Evolutionary conservation across 2,888 invertebrate species (phyloP).

Genomic region (Trypoxylon attenuatum): DNA sequence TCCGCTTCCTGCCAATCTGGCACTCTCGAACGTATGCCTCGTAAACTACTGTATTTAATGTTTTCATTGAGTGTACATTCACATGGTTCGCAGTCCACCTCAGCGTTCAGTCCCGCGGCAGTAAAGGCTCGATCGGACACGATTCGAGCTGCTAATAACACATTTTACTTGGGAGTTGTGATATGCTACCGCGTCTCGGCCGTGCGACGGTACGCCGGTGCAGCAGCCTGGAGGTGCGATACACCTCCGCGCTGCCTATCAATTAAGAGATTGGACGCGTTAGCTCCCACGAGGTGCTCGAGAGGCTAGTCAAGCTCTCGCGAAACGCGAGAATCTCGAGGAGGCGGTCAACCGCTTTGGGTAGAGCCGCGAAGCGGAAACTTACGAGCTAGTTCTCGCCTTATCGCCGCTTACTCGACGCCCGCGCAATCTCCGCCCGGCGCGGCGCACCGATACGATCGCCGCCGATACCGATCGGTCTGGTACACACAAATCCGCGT

Average conservation of each 20-base stretch:
- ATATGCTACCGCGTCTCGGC: neutral
- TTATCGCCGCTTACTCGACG: conserved; percentile 49
- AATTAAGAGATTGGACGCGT: conserved; percentile 46
- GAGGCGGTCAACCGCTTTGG: conserved; percentile 43
- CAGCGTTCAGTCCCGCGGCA: too few species aligned
- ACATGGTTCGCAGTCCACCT: too few species aligned
- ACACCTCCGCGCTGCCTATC: conserved; percentile 34
- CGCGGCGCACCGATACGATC: conserved; percentile 57
- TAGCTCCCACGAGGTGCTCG: neutral
- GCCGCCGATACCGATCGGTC: conserved; percentile 46
- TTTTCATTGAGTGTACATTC: too few species aligned
- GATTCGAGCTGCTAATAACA: neutral
- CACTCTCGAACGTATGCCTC: too few species aligned
- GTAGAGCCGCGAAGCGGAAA: conserved; percentile 43
- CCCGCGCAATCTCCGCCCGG: conserved; percentile 50
- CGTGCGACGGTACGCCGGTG: neutral
- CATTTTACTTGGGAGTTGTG: too few species aligned
- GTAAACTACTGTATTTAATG: too few species aligned
- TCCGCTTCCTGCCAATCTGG: too few species aligned
- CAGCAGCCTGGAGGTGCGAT: conserved; percentile 3
- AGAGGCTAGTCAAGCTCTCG: neutral
- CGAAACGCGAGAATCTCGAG: conserved; percentile 9
- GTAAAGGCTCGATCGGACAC: too few species aligned
- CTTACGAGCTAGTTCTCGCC: conserved; percentile 52
- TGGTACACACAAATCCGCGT: conserved; percentile 22